Base-by-base conservation (phyloP, 2,888 invertebrate species). In the Molorchus minor region DNA sequence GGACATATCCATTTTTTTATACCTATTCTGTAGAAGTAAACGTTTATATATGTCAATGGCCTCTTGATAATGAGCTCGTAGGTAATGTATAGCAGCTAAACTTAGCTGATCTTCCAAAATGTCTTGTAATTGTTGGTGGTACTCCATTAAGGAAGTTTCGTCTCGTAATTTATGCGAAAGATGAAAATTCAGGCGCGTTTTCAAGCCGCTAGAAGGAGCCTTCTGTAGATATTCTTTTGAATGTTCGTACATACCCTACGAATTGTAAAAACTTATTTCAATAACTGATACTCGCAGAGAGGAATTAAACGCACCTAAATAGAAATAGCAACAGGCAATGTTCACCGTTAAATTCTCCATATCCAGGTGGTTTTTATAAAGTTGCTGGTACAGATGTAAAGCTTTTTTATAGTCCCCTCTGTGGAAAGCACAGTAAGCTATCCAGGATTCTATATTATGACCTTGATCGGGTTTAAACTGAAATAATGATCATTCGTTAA, bases 31-130 rank as follows among this genome's bases (percentile, higher is more conserved):
- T 16, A 96, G 81, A 10, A 98, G 83, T 52, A 98, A 86, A 60
- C 94, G 87, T 80, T 98, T 99, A 78, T 99, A 99, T 64, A 98
- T 95, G 79, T 98, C 98, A 62, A 98, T 97, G 41, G 99, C 98
- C 79, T 99, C 98, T 78, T 98, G 97, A 78, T 98, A 99, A 80
- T 99, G 98, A 3, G 94, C 93, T 53, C 98, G 86, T 55, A 98
- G 84, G 77, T 96, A 99, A 79, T 99, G 98, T 68, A 99, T 93
- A 0, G 98, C 94, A 0, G 98, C 98, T 53, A 98, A 81, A 71
- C 96, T 94, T 33, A 99, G 85, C 80, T 98, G 97, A 83, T 99
- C 98, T 79, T 98, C 96, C 0, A 96, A 86, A 4, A 92, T 87
- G 74, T 96, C 95, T 55, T 93, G 89, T 30, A 98, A 82, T 30